phyloP scores from a whole-genome alignment of 2,797 vertebrate species.

The Hippopotamyrus pictus region DNA sequence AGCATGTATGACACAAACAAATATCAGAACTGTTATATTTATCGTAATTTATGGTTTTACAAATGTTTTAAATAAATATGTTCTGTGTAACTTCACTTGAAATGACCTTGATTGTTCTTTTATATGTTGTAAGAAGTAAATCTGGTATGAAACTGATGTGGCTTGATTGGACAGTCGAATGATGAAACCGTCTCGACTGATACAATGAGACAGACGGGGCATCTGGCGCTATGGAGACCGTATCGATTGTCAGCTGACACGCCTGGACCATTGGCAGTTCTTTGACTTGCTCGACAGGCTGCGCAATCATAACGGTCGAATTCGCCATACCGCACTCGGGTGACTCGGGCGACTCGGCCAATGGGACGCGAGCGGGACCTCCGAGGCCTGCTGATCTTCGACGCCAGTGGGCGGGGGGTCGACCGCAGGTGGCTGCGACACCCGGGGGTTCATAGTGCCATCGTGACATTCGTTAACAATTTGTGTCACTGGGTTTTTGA shows the following conservation, averaged over 20 bases:
- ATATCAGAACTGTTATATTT: not conserved
- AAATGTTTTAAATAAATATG: not conserved
- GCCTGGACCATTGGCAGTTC: slow-evolving; percentile 60
- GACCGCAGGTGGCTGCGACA: slow-evolving; percentile 65
- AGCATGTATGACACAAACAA: not conserved
- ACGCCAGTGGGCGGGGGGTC: slow-evolving; percentile 70
- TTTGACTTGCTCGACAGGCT: slow-evolving; percentile 64
- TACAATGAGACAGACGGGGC: slow-evolving; percentile 74
- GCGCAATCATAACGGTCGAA: slow-evolving; percentile 75
- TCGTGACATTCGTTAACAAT: slow-evolving; percentile 77
- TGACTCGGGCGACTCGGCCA: slow-evolving; percentile 50
- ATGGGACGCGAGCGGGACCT: slow-evolving; percentile 40
- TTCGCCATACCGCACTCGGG: slow-evolving; percentile 52
- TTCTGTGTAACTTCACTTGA: not conserved
- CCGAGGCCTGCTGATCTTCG: slow-evolving; percentile 67
- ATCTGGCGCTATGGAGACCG: slow-evolving; percentile 70
- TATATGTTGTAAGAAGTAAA: not conserved
- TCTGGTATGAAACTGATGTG: not conserved
- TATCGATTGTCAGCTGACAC: slow-evolving; percentile 58
- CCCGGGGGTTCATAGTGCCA: slow-evolving; percentile 54
- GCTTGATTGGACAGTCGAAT: not conserved
- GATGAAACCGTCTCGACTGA: slow-evolving; percentile 57
- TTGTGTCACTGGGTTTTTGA: slow-evolving; percentile 80
- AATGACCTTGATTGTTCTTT: not conserved
- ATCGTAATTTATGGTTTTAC: not conserved